These are phyloP conservation scores for Perca flavescens DNA, from an alignment of 2,113 vertebrate species.

Conservation along the genomic window DNA sequence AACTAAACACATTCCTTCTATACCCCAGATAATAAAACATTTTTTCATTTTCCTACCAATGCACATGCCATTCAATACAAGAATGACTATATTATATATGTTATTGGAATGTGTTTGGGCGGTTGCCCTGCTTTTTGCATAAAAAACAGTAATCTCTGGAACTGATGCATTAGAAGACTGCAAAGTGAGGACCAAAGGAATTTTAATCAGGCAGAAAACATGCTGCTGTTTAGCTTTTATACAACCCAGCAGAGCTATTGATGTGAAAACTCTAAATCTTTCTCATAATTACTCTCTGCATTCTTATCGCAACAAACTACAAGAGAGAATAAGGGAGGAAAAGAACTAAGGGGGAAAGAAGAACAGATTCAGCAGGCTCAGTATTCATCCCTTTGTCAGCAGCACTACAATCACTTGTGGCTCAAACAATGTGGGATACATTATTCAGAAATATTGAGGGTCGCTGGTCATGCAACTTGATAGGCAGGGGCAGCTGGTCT, in stretches of 20 bases:
- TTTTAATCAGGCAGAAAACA: slow-evolving; percentile 71
- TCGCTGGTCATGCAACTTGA: too few species aligned
- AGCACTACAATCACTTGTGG: slow-evolving; percentile 4
- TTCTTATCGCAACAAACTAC: slow-evolving; percentile 55
- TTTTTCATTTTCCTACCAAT: background rate
- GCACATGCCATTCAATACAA: slow-evolving; percentile 18
- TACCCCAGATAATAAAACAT: background rate
- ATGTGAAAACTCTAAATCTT: slow-evolving; percentile 60
- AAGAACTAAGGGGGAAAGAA: background rate
- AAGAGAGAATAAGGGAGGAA: slow-evolving; percentile 6
- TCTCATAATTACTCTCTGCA: slow-evolving; percentile 52
- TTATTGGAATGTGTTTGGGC: background rate
- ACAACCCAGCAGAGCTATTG: slow-evolving; percentile 54
- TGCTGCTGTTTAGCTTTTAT: slow-evolving; percentile 59
- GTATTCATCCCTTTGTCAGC: slow-evolving; percentile 38
- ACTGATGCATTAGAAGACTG: slow-evolving; percentile 38
- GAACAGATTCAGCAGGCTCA: slow-evolving; percentile 27
- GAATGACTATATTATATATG: background rate
- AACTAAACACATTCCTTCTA: background rate
- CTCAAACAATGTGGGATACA: slow-evolving; percentile 2
- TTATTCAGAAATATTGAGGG: slow-evolving; percentile 2
- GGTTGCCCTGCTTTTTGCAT: slow-evolving; percentile 9
- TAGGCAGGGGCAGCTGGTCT: background rate
- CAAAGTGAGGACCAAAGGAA: slow-evolving; percentile 52
- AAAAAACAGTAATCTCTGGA: slow-evolving; percentile 34